These are phyloP conservation scores for Gadus macrocephalus DNA, from an alignment of 2,113 vertebrate species.

Conservation along the genomic window DNA sequence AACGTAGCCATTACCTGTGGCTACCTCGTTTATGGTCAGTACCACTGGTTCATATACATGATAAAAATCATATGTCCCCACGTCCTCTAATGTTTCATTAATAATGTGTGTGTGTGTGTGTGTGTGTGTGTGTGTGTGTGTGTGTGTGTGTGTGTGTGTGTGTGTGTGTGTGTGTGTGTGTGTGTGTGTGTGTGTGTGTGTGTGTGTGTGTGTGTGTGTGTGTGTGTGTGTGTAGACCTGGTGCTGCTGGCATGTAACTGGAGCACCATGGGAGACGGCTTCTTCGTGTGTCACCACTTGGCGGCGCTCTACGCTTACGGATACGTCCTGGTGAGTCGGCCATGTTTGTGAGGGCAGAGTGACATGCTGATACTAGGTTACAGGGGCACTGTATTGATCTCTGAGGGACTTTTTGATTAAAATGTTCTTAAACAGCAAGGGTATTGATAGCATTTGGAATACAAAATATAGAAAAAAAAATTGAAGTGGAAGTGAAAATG, in stretches of 20 bases:
- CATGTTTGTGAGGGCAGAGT: no score
- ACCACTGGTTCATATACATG: no score
- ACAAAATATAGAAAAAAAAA: no score
- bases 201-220: not conserved
- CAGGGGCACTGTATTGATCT: no score
- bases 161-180: not conserved
- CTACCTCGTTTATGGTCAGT: slow-evolving; percentile 78
- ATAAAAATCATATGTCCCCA: no score
- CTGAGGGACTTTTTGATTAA: not conserved
- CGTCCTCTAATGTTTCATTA: no score
- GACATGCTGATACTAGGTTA: no score
- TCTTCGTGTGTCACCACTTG: slow-evolving; percentile 80
- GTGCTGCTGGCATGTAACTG: slow-evolving; percentile 76
- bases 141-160: not conserved
- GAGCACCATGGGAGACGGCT: slow-evolving; percentile 77
- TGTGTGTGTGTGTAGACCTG: slow-evolving; percentile 60
- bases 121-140: no score
- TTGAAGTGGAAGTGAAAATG: no score
- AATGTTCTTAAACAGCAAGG: not conserved
- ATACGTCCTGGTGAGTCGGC: slow-evolving; percentile 75
- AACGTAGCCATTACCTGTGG: slow-evolving; percentile 81
- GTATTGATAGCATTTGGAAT: no score
- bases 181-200: not conserved
- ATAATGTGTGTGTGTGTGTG: no score
- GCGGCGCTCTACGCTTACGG: slow-evolving; percentile 80